Base-by-base conservation (phyloP, 1,140 invertebrate genomes). In the Scaptomyza pallida region DNA sequence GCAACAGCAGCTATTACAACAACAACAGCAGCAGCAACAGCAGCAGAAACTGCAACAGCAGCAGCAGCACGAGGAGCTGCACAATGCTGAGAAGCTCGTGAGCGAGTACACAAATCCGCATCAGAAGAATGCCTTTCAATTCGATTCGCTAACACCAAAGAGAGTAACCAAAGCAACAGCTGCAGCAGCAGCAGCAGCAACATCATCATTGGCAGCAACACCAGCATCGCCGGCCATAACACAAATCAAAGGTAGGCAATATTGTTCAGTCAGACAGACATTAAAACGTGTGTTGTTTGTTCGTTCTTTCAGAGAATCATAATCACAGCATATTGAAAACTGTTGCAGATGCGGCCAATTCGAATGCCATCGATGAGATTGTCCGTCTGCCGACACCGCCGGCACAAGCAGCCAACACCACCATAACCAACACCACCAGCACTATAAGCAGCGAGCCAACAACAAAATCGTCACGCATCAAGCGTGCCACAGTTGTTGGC, bases 401-500 rank as follows among this genome's bases (percentile, higher is more conserved):
- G n/a, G 72, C 59, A 21, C 30, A 63, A 23, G 26, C 26, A 6
- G 40, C 15, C 19, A 15, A 62, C 72, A 69, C 81, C 23, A 73
- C 72, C 47, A 88, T 37, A 12, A 37, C 33, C 33, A 37, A n/a
- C n/a, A 37, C 0, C 33, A 37, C 30, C 8, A 15, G 60, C 72
- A 69, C 81, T 21, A 72, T 75, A 40, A 88, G 81, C 68, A 75
- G 89, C 63, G 82, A 74, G 75, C 78, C 95, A 95, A 91, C 82
- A 74, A 89, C 82, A 51, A 88, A 88, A 47, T 88, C 82, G 44
- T 88, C 83, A 45, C 82, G 88, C 17, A 94, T 96, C 43, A 96
- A 96, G 91, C 93, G 95, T 70, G 95, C 96, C 19, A 97, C 96
- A 30, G 95, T 97, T 75, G 95, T 97, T 12, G 96, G 96, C 55